Evolutionary conservation across 1,140 invertebrate species (phyloP), one percentile per base, ranked within the genome.

Genomic region (Tetranychus urticae): DNA sequence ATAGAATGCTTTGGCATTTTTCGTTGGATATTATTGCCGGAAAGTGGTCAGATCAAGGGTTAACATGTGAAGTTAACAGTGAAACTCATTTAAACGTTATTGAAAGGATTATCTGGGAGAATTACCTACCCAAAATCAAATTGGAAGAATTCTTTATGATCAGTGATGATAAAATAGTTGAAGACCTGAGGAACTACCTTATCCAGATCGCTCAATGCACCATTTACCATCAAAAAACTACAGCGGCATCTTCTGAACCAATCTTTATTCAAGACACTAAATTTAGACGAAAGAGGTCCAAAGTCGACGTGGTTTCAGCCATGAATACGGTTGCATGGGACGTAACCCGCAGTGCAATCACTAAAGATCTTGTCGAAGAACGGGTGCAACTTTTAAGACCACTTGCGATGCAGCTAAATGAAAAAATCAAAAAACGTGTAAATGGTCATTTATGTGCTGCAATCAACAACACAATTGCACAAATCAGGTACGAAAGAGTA

Each of bases 101-200:
- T 68, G n/a, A 56, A 33, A 54, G 63, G 31, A 63, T 62, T 54
- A 69, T 93, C 54, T 74, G 79, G 58, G 76, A 77, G 12, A 71
- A 81, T 65, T 79, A 86, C 64, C 73, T 94, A 61, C 84, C 86
- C 35, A 74, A 80, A 66, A 72, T 83, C 46, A 85, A 84, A 67
- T 77, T 98, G 61, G 77, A 87, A 61, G 88, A 97, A 75, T 79
- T 94, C 66, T 93, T 80, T 72, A 78, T 80, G 66, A 76, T 87
- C 45, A 78, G 92, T 72, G 75, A 83, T 1, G 80, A 84, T 31
- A 77, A 79, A 56, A 73, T 82, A 33, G 74, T 87, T 45, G 74
- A 76, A 34, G 78, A 85, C 66, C 90, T 91, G 73, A 73, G 77
- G 66, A 13, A 52, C 23, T 52, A 7, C 2, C 14, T 52, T n/a